A percentile compares a stretch with the other conserved stretches of the same genome.
These are phyloP conservation scores for Molossus alvarezi DNA, from an alignment of 2,797 vertebrate species.

Conservation along the genomic window DNA sequence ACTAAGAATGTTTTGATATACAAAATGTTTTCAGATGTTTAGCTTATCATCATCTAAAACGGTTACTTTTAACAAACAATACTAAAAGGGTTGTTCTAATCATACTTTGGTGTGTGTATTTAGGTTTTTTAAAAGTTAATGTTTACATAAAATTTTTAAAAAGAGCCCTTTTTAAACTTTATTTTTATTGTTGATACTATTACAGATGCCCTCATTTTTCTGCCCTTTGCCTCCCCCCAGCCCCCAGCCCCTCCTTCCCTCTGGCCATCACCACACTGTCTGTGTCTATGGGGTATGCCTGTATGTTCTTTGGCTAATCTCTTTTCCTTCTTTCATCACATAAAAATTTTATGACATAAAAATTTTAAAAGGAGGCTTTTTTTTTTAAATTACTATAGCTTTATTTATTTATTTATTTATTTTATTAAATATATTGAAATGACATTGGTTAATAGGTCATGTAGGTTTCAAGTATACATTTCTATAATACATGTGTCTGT, in stretches of 20 bases:
- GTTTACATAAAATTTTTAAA: slow-evolving; percentile 34
- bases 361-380: slow-evolving; percentile 25
- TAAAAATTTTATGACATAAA: slow-evolving; percentile 25
- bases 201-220: not conserved
- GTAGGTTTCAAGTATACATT: not conserved
- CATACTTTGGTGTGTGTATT: not conserved
- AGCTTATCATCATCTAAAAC: slow-evolving; percentile 9
- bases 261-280: not conserved
- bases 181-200: not conserved
- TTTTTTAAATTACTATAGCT: not conserved
- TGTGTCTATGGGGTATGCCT: not conserved
- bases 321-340: not conserved
- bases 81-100: not conserved
- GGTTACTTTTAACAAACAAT: slow-evolving; percentile 1
- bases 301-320: not conserved
- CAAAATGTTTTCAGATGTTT: not conserved
- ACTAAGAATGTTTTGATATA: slow-evolving; percentile 14
- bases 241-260: not conserved
- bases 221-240: not conserved
- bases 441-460: not conserved
- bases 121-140: slow-evolving; percentile 48
- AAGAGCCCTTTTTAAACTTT: not conserved
- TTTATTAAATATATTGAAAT: not conserved
- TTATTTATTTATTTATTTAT: not conserved
- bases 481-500: not conserved